Percentiles rank a stretch among this genome's conserved stretches.
phyloP scores from a whole-genome alignment of 2,797 vertebrate genomes.

The Enteromius radiatus region DNA sequence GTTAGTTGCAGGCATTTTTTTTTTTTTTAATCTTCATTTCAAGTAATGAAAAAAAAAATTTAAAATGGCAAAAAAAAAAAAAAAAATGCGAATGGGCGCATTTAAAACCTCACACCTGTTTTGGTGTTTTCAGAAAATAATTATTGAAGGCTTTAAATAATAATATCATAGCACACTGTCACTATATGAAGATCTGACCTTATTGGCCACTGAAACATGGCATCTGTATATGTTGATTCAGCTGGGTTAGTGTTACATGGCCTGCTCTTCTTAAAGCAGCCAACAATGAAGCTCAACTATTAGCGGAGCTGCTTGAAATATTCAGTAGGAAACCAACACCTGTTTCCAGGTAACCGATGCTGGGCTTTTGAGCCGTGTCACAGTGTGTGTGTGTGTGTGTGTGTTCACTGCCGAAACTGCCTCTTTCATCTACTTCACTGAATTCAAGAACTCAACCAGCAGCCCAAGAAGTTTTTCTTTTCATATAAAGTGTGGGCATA shows the following conservation, averaged over 20 bases:
- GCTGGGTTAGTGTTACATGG: slow-evolving; percentile 64
- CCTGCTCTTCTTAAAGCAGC: slow-evolving; percentile 57
- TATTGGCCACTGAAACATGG: background rate
- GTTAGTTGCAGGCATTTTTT: background rate
- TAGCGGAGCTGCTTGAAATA: slow-evolving; percentile 78
- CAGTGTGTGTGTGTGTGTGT: slow-evolving; percentile 54
- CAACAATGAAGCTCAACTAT: slow-evolving; percentile 75
- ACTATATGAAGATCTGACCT: slow-evolving; percentile 3
- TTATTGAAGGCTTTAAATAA: background rate
- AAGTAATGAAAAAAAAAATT: background rate
- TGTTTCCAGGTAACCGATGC: slow-evolving; percentile 84
- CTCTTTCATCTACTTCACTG: slow-evolving; percentile 62
- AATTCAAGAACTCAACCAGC: slow-evolving; percentile 58
- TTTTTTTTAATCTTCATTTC: background rate
- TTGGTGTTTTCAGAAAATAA: background rate
- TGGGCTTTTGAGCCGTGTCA: slow-evolving; percentile 71
- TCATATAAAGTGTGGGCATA: slow-evolving; percentile 44
- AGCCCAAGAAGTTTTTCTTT: slow-evolving; percentile 29
- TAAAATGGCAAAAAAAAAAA: background rate
- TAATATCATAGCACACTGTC: background rate
- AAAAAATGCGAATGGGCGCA: background rate
- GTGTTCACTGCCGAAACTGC: slow-evolving; percentile 56
- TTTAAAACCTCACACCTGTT: background rate
- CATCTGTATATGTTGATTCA: slow-evolving; percentile 13
- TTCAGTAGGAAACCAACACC: slow-evolving; percentile 83